A percentile compares a stretch with the other conserved stretches of the same genome.
Conservation (phyloP, 1,140 invertebrate species). For the Varroa destructor region DNA sequence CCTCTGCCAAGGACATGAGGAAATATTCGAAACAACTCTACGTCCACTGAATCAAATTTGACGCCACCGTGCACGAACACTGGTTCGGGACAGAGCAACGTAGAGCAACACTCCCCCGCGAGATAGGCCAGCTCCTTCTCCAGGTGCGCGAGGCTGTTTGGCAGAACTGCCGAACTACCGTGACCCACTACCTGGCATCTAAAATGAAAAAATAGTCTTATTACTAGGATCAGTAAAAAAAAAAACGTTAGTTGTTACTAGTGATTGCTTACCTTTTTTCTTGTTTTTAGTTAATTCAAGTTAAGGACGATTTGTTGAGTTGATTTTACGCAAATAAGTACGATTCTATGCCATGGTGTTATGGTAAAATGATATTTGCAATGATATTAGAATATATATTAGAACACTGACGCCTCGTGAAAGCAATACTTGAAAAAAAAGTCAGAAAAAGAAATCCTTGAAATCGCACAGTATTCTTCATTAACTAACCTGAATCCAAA, state of each 20-base stretch:
- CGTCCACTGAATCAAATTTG: constrained; percentile 38
- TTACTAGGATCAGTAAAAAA: no score
- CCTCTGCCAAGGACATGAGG: constrained; percentile 10
- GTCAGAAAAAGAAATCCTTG: neutral
- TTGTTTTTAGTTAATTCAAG: no score
- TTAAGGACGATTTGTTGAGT: no score
- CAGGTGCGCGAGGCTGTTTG: constrained; percentile 53
- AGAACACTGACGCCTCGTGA: no score
- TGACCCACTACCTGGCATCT: constrained; percentile 66
- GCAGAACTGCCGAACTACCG: constrained; percentile 31
- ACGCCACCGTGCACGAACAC: constrained; percentile 53
- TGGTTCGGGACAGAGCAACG: constrained; percentile 72
- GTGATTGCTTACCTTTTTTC: no score
- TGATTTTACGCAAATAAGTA: no score
- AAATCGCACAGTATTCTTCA: neutral
- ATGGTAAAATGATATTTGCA: no score
- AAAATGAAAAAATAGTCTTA: neutral
- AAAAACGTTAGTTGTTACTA: no score
- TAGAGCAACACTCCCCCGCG: constrained; percentile 73
- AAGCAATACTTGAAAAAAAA: no score
- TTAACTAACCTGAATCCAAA: constrained; percentile 56
- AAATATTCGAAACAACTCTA: constrained; percentile 28
- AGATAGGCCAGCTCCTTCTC: constrained; percentile 81
- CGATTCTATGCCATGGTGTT: no score
- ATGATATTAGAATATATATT: no score